These are phyloP conservation scores for Caligus rogercresseyi DNA, from an alignment of 1,140 invertebrate genomes.

Conservation along the genomic window DNA sequence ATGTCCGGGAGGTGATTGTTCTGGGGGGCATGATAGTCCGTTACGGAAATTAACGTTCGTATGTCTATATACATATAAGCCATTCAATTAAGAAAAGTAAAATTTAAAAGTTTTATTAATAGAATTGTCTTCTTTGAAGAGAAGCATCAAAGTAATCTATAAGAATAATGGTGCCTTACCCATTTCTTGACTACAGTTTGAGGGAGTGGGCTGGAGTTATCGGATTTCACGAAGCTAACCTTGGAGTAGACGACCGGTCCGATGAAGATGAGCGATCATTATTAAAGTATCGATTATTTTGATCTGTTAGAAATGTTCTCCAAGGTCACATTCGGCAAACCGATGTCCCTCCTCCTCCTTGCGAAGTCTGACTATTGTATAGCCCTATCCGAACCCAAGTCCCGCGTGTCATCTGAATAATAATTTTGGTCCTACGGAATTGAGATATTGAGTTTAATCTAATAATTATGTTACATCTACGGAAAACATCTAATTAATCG, in stretches of 20 bases:
- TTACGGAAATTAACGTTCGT: too few species aligned
- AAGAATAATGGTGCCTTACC: too few species aligned
- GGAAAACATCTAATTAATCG: too few species aligned
- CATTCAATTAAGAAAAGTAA: too few species aligned
- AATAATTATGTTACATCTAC: too few species aligned
- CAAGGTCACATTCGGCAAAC: neutral
- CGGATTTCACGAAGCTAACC: conserved; percentile 6
- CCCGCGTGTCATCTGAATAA: neutral
- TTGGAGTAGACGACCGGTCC: neutral
- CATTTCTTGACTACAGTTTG: neutral
- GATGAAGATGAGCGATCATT: neutral
- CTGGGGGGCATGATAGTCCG: too few species aligned
- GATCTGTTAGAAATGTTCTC: neutral
- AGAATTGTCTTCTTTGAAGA: too few species aligned
- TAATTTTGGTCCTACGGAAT: neutral
- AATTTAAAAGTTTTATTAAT: too few species aligned
- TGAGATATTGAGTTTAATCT: neutral
- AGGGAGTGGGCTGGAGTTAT: conserved; percentile 9
- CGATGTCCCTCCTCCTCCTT: too few species aligned
- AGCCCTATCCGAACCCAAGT: neutral
- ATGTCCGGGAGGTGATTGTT: too few species aligned
- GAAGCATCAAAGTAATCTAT: too few species aligned
- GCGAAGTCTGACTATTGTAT: neutral
- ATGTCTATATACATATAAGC: neutral
- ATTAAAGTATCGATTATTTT: neutral